These are phyloP conservation scores for Lithophane socia DNA, from an alignment of 2,888 invertebrate species.

Conservation along the genomic window DNA sequence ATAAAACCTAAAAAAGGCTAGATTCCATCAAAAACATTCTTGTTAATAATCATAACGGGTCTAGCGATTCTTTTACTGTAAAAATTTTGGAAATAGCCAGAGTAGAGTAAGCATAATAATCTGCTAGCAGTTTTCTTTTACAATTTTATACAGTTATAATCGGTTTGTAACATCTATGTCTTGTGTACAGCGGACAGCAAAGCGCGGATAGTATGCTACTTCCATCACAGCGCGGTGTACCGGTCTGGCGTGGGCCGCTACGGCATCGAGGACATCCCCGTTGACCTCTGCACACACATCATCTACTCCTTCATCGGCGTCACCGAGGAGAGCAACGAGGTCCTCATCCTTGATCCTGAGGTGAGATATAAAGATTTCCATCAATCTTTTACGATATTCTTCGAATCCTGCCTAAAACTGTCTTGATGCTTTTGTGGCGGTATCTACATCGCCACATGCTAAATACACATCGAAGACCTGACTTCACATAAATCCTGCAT, in stretches of 20 bases:
- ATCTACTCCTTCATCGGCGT: slow-evolving; percentile 97
- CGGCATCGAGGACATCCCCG: slow-evolving; percentile 95
- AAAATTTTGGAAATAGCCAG: neutral
- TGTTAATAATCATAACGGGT: neutral
- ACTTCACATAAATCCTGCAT: too few species aligned
- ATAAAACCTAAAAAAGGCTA: neutral
- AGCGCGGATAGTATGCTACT: slow-evolving; percentile 91
- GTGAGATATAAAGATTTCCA: slow-evolving; percentile 78
- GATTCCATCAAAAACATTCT: neutral
- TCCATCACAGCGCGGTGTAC: slow-evolving; percentile 96
- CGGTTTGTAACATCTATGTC: neutral
- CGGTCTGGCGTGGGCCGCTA: slow-evolving; percentile 95
- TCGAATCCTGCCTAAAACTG: neutral
- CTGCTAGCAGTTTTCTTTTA: neutral
- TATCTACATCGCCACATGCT: too few species aligned
- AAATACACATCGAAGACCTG: too few species aligned
- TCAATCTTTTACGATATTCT: neutral
- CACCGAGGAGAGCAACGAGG: slow-evolving; percentile 94
- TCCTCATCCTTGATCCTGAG: slow-evolving; percentile 95
- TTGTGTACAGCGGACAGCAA: slow-evolving; percentile 82
- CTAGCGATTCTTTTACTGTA: neutral
- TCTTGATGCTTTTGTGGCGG: too few species aligned
- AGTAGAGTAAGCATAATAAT: neutral
- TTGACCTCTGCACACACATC: slow-evolving; percentile 95
- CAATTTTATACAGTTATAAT: neutral